Evolutionary conservation across 2,113 vertebrate genomes (phyloP), one percentile per base, ranked within the genome.

Genomic region (Lepisosteus oculatus): DNA sequence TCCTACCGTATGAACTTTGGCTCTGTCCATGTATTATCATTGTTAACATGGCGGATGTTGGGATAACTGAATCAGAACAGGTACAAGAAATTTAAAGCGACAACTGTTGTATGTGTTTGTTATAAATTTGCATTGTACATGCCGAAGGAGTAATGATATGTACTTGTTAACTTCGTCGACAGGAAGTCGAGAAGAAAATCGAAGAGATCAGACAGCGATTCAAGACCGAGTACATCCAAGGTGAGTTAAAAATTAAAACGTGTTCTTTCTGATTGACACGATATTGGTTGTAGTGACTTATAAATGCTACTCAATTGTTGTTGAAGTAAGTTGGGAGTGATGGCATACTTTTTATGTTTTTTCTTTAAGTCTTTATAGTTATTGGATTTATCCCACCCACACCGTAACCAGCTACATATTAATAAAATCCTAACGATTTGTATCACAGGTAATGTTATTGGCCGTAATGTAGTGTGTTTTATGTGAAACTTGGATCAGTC

Each of bases 131-230:
- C 3, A 72, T 14, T 9, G n/a, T 13, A 59, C 9, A 14, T n/a
- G n/a, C 2, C 5, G 12, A 59, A 59, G 2, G 2, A 13, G 13
- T 59, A 59, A 59, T 59, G 14, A 59, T n/a, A 13, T 59, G 13
- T 13, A 41, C 2, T 9, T 54, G 71, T 65, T 81, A 54, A 82
- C 73, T 72, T 76, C 61, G 76, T 43, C 78, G 83, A 78, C 89
- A 92, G 91, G 93, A 93, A 17, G 90, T 91, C 72, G 86, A 89
- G 65, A 91, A 80, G 69, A 93, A 96, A 82, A 84, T 97, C 51
- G 82, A 85, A 62, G 94, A 96, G 78, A 93, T 84, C 0, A 89
- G 95, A 44, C 87, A 90, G 76, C 92, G 95, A 68, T 99, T 99
- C 84, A 93, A 91, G 77, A 83, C 87, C 14, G 96, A 98, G 71